Conservation (phyloP, 2,113 vertebrate genomes). For the Salminus brasiliensis region DNA sequence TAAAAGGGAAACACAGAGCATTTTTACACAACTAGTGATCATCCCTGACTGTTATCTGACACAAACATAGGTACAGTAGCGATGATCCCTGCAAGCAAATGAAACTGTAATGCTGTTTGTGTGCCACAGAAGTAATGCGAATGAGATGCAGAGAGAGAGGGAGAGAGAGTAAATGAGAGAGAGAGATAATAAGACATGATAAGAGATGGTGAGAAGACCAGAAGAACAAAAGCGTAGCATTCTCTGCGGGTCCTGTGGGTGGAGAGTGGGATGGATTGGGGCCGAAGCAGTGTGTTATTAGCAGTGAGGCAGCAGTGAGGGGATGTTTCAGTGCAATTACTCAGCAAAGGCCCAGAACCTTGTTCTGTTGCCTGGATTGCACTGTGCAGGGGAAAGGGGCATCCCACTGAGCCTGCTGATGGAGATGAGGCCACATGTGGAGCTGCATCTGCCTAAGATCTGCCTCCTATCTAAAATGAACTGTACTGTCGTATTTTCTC, state of each 20-base stretch:
- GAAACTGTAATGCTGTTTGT: background rate
- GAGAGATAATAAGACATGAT: background rate
- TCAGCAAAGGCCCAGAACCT: slow-evolving; percentile 57
- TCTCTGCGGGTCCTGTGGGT: slow-evolving; percentile 1
- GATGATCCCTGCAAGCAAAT: background rate
- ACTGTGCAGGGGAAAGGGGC: slow-evolving; percentile 49
- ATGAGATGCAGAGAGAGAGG: background rate
- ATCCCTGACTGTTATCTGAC: background rate
- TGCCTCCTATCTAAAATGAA: background rate
- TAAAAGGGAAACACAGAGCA: no score
- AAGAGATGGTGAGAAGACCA: background rate
- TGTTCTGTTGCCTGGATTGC: slow-evolving; percentile 61
- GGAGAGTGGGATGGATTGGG: background rate
- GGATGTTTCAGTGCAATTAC: slow-evolving; percentile 41
- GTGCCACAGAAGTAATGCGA: background rate
- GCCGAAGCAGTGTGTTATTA: slow-evolving; percentile 37
- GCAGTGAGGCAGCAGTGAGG: slow-evolving; percentile 4
- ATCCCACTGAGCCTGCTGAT: background rate
- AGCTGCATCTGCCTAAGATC: background rate
- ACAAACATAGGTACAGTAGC: background rate
- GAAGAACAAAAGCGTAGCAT: background rate
- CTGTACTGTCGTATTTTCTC: background rate
- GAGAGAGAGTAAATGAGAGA: background rate
- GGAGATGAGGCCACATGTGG: background rate
- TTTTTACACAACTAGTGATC: no score